Conservation (phyloP, 2,797 vertebrate genomes). For the Ceyx erithaca region DNA sequence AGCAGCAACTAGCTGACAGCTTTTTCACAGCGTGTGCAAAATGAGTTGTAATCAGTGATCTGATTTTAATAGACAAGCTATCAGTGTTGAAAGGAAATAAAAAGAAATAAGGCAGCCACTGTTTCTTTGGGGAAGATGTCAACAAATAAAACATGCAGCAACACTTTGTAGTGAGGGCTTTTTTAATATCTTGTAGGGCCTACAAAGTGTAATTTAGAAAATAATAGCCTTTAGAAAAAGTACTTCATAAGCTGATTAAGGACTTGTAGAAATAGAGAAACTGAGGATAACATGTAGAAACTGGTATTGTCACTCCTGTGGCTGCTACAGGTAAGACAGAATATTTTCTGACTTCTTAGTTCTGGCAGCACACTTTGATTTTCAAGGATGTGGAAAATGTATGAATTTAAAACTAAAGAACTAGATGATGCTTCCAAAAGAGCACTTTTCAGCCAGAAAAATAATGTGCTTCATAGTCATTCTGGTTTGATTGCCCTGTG, state of each 20-base stretch:
- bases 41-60: not conserved
- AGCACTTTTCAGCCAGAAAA: not conserved
- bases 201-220: not conserved
- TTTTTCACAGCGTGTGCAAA: not conserved
- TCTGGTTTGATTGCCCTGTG: not conserved
- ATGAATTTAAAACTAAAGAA: not conserved
- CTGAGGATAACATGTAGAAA: not conserved
- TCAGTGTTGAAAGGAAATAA: slow-evolving; percentile 8
- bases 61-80: slow-evolving; percentile 5
- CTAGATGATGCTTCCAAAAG: not conserved
- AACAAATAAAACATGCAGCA: not conserved
- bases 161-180: not conserved
- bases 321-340: not conserved
- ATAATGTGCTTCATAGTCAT: not conserved
- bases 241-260: not conserved
- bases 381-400: not conserved
- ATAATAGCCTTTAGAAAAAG: not conserved
- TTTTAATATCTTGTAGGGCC: not conserved
- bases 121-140: not conserved
- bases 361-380: not conserved
- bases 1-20: not conserved
- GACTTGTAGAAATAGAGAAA: not conserved
- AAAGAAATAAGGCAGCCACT: not conserved
- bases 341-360: not conserved
- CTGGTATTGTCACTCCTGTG: not conserved